Evolutionary conservation across 2,113 vertebrate genomes (phyloP).

Genomic region (Hylia prasina): DNA sequence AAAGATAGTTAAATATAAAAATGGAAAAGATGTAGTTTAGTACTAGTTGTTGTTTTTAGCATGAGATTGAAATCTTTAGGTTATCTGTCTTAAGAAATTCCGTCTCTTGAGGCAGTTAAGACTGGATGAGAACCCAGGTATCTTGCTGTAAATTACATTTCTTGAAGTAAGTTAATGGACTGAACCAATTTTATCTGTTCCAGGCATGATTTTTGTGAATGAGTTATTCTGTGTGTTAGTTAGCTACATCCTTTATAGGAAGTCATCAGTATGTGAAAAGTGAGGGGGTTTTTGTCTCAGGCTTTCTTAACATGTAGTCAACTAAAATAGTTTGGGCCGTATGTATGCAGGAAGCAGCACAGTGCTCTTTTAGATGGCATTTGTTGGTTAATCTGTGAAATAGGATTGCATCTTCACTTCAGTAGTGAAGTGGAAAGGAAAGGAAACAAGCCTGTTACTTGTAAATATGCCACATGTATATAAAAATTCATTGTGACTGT

Average conservation of each 20-base stretch:
- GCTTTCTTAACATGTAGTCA: neutral
- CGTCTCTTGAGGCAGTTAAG: neutral
- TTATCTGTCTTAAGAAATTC: neutral
- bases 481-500: neutral
- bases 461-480: neutral
- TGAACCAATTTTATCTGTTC: neutral
- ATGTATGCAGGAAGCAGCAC: neutral
- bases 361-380: neutral
- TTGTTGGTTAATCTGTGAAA: neutral
- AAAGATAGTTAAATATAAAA: neutral
- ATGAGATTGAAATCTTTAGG: neutral
- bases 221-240: neutral
- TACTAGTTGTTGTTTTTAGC: no score
- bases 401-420: neutral
- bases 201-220: neutral
- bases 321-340: neutral
- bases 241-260: neutral
- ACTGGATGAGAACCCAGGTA: neutral
- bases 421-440: neutral
- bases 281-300: neutral
- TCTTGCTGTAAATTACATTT: neutral
- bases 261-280: neutral
- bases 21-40: neutral
- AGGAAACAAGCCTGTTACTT: neutral
- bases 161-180: neutral